Evolutionary conservation across 1,140 invertebrate genomes (phyloP).

Genomic region (Pararge aegeria): DNA sequence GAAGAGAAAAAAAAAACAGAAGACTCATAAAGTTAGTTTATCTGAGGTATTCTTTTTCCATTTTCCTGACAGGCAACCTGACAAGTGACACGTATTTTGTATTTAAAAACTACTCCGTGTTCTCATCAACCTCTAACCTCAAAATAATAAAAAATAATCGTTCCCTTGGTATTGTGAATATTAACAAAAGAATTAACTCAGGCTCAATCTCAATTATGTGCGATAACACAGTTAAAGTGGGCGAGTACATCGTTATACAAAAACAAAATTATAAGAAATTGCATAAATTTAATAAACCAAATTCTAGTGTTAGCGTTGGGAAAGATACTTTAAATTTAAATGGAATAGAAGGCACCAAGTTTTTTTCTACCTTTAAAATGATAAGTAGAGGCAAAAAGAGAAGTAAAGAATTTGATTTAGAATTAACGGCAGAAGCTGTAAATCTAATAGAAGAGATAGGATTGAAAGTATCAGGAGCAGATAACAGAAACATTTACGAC

Average conservation of each 20-base stretch:
- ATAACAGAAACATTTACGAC: constrained; percentile 92
- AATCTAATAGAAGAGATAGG: constrained; percentile 77
- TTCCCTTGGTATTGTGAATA: too few species aligned
- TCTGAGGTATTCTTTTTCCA: too few species aligned
- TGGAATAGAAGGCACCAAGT: constrained; percentile 85
- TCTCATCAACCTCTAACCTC: too few species aligned
- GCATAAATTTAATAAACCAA: constrained; percentile 83
- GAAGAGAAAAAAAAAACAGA: too few species aligned
- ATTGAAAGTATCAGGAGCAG: constrained; percentile 83
- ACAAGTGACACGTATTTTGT: too few species aligned
- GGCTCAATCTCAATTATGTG: neutral
- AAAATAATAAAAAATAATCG: too few species aligned
- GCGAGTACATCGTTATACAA: constrained; percentile 87
- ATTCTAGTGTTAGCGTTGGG: constrained; percentile 83
- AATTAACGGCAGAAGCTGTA: constrained; percentile 78
- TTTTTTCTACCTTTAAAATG: constrained; percentile 91
- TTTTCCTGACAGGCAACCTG: too few species aligned
- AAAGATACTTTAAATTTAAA: constrained; percentile 86
- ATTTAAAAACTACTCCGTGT: too few species aligned
- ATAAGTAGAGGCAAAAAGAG: constrained; percentile 81
- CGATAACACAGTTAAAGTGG: constrained; percentile 65
- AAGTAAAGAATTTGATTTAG: constrained; percentile 80
- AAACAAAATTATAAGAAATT: constrained; percentile 88
- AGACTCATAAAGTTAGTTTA: too few species aligned
- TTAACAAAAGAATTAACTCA: too few species aligned